Evolutionary conservation across 2,888 invertebrate species (phyloP).

Genomic region (Epirrhoe tristata): DNA sequence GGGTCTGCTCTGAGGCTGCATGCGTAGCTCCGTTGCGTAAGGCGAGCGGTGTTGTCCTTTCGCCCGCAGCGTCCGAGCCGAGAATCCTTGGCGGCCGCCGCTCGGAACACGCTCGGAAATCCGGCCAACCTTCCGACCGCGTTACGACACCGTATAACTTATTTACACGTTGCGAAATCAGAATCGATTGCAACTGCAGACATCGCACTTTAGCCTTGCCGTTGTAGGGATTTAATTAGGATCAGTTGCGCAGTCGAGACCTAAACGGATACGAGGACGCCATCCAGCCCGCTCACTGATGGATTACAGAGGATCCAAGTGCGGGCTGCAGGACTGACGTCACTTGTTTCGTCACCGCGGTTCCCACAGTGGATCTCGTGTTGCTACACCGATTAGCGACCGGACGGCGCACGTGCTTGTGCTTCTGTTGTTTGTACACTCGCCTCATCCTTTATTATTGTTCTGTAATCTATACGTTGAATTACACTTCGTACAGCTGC

Average conservation of each 20-base stretch:
- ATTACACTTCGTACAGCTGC: background rate
- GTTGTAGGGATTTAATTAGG: slow-evolving; percentile 85
- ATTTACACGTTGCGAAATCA: slow-evolving; percentile 84
- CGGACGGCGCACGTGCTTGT: slow-evolving; percentile 53
- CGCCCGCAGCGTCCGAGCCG: slow-evolving; percentile 72
- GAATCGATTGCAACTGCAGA: slow-evolving; percentile 85
- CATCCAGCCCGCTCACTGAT: slow-evolving; percentile 77
- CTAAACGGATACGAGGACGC: slow-evolving; percentile 84
- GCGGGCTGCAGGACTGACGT: slow-evolving; percentile 63
- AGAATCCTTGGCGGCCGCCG: slow-evolving; percentile 83
- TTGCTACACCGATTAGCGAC: slow-evolving; percentile 54
- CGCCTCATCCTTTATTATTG: slow-evolving; percentile 11
- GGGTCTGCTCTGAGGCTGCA: slow-evolving; percentile 40
- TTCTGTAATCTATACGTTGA: background rate
- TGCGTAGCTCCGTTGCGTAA: slow-evolving; percentile 67
- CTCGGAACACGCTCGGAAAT: slow-evolving; percentile 84
- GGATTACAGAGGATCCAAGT: slow-evolving; percentile 71
- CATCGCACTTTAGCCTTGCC: slow-evolving; percentile 83
- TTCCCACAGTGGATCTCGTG: slow-evolving; percentile 67
- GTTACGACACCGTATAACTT: slow-evolving; percentile 84
- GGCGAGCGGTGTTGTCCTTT: slow-evolving; percentile 67
- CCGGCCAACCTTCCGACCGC: slow-evolving; percentile 85
- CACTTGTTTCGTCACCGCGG: slow-evolving; percentile 69
- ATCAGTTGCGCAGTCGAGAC: slow-evolving; percentile 80
- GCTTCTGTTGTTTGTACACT: slow-evolving; percentile 32